These are phyloP conservation scores for Anthonomus grandis DNA, from an alignment of 1,140 invertebrate species.

Conservation along the genomic window DNA sequence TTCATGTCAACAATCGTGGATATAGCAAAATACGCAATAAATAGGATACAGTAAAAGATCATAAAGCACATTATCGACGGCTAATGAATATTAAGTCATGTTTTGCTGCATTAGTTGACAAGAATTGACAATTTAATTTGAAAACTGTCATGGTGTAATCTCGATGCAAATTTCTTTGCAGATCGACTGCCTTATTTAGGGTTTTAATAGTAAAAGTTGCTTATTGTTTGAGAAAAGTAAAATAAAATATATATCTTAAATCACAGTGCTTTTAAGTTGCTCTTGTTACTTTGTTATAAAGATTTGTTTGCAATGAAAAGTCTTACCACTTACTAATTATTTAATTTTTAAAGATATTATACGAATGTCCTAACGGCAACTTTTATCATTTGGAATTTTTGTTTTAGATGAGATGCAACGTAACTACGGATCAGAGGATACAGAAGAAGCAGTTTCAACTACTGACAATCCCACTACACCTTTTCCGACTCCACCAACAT, in stretches of 20 bases:
- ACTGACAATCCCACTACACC: constrained; percentile 53
- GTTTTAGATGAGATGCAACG: constrained; percentile 56
- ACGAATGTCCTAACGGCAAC: constrained; percentile 4
- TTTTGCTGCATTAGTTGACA: constrained; percentile 26
- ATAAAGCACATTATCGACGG: constrained; percentile 18
- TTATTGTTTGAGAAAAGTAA: too few relatives aligned
- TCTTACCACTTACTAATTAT: neutral
- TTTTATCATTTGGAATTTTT: neutral
- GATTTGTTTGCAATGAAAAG: too few relatives aligned
- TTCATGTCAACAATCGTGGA: too few relatives aligned
- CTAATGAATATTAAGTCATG: constrained; percentile 30
- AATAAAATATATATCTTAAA: too few relatives aligned
- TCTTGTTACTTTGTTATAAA: too few relatives aligned
- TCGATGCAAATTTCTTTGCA: constrained; percentile 30
- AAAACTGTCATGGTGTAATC: constrained; percentile 30
- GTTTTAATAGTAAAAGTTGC: constrained; percentile 29
- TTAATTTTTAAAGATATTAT: neutral
- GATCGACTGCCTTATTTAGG: constrained; percentile 25
- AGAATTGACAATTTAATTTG: constrained; percentile 30
- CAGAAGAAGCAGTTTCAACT: constrained; percentile 54
- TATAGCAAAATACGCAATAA: constrained; percentile 2
- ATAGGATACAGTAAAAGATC: constrained; percentile 7
- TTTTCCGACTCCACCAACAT: constrained; percentile 52
- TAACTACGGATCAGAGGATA: constrained; percentile 59
- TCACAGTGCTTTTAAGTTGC: too few relatives aligned